Evolutionary conservation across 37 sponge, comb jelly and placozoan genomes (phyloP).

Genomic region (Chondrosia reniformis): DNA sequence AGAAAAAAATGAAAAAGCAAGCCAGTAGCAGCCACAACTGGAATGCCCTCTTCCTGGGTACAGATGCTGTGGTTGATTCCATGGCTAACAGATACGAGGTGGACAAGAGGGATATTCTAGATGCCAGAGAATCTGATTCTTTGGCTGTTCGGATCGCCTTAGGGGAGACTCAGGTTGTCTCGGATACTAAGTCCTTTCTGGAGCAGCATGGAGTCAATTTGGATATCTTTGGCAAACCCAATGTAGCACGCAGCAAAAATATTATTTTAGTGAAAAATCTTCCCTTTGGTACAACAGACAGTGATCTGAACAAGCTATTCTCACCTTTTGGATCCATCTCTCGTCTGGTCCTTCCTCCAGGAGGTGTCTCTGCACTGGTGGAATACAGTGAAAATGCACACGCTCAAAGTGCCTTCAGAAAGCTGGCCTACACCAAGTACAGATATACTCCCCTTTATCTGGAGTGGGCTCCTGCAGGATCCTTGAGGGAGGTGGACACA

Average conservation of each 20-base stretch:
- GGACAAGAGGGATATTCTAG: conserved; percentile 72
- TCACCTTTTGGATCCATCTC: conserved; percentile 68
- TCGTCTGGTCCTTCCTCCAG: conserved; percentile 78
- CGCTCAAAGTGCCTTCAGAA: conserved; percentile 78
- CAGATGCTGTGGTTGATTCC: conserved; percentile 88
- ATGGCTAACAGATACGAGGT: conserved; percentile 64
- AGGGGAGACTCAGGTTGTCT: conserved; percentile 91
- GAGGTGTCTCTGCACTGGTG: conserved; percentile 89
- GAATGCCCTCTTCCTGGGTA: conserved; percentile 92
- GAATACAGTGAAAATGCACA: conserved; percentile 67
- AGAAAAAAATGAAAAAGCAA: conserved; percentile 54
- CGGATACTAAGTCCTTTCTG: conserved; percentile 83
- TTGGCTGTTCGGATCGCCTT: conserved; percentile 90
- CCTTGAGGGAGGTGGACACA: conserved; percentile 2
- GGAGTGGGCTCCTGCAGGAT: conserved; percentile 93
- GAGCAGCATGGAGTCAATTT: conserved; percentile 78
- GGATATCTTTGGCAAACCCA: conserved; percentile 54
- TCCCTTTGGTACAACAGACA: conserved; percentile 64
- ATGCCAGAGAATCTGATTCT: conserved; percentile 45
- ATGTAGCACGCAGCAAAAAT: conserved; percentile 74
- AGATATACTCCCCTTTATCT: conserved; percentile 90
- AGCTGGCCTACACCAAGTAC: conserved; percentile 85
- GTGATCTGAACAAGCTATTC: conserved; percentile 71
- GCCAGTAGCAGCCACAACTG: conserved; percentile 75
- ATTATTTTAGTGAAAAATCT: conserved; percentile 90